Conservation (phyloP, 2,888 invertebrate genomes). For the Abrostola triplasia region DNA sequence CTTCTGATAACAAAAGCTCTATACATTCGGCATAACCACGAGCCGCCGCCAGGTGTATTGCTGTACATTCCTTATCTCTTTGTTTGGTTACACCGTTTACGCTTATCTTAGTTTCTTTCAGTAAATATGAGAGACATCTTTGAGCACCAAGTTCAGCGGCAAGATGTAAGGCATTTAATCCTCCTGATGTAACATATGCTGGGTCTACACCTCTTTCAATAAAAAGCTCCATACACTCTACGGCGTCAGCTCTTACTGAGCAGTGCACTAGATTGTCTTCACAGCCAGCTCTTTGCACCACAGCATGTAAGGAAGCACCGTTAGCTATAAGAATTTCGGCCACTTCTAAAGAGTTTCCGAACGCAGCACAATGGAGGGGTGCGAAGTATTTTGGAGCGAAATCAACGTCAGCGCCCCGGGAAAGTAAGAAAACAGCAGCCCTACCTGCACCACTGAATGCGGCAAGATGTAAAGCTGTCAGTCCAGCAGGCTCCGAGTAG, state of each 20-base stretch:
- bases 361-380: conserved; percentile 96
- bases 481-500: conserved; percentile 91
- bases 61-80: conserved; percentile 92
- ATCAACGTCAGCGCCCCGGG: conserved; percentile 91
- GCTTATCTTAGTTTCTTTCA: conserved; percentile 92
- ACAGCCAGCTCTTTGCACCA: conserved; percentile 90
- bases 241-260: conserved; percentile 93
- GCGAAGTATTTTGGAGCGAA: conserved; percentile 92
- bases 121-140: conserved; percentile 91
- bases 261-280: conserved; percentile 95
- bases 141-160: conserved; percentile 93
- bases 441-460: conserved; percentile 93
- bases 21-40: conserved; percentile 95
- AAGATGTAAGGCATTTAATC: conserved; percentile 93
- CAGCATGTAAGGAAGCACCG: conserved; percentile 91
- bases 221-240: conserved; percentile 93
- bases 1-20: conserved; percentile 92
- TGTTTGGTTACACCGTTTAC: conserved; percentile 91
- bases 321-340: conserved; percentile 92
- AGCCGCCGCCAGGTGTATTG: conserved; percentile 95
- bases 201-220: conserved; percentile 93
- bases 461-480: conserved; percentile 92
- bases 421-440: conserved; percentile 91
- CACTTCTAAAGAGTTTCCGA: conserved; percentile 94
- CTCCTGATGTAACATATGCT: conserved; percentile 92